phyloP scores from a whole-genome alignment of 2,888 invertebrate genomes.

The Melanostoma scalare region DNA sequence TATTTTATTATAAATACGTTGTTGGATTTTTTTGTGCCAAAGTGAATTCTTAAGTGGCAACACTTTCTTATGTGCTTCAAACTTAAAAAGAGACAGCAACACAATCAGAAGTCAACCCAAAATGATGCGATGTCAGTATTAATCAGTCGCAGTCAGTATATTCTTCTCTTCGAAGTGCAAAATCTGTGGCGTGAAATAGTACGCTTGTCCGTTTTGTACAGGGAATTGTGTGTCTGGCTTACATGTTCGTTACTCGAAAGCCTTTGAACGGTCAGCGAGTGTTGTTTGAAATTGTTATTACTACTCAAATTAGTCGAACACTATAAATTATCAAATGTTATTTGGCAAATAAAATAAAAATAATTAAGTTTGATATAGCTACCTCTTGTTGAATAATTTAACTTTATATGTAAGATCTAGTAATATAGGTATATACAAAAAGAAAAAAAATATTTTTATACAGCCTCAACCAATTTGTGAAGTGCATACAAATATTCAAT shows the following conservation, averaged over 20 bases:
- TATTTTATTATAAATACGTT: no score
- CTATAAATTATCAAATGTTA: slow-evolving; percentile 24
- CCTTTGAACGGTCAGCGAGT: slow-evolving; percentile 33
- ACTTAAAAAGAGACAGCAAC: no score
- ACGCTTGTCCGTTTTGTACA: slow-evolving; percentile 30
- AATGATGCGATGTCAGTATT: no score
- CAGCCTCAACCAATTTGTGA: slow-evolving; percentile 18
- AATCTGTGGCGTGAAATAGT: neutral
- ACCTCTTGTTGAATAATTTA: slow-evolving; percentile 57
- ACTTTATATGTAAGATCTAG: slow-evolving; percentile 22
- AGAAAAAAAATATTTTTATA: slow-evolving; percentile 57
- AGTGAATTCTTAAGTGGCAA: no score
- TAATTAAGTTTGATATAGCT: slow-evolving; percentile 23
- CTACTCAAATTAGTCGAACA: slow-evolving; percentile 19
- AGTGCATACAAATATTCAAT: slow-evolving; percentile 27
- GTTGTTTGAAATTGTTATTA: slow-evolving; percentile 29
- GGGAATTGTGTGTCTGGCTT: slow-evolving; percentile 49
- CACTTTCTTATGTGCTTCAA: no score
- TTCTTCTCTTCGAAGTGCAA: no score
- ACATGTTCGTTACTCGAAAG: slow-evolving; percentile 40
- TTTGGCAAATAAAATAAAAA: slow-evolving; percentile 22
- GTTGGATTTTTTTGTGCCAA: no score
- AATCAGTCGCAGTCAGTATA: no score
- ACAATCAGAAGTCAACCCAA: no score
- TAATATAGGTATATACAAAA: slow-evolving; percentile 34